Evolutionary conservation across 2,113 vertebrate species (phyloP), one percentile per base, ranked within the genome.

Genomic region (Prolemur simus): DNA sequence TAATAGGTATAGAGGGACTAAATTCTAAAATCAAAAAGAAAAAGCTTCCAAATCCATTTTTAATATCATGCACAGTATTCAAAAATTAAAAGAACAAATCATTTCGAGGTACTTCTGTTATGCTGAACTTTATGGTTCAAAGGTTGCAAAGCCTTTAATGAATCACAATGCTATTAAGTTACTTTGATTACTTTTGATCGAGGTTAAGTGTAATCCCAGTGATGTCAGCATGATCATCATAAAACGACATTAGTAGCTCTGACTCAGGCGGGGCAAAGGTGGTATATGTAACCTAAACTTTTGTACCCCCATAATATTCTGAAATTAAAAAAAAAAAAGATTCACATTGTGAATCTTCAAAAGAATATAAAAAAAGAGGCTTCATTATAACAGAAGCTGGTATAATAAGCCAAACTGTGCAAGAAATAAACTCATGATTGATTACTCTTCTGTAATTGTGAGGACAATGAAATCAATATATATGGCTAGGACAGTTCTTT

Each of bases 71-170:
- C 17, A 90, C 5, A 17, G 3, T 25, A 91, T 63, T 88, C 47
- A 52, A 95, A 94, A 14, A 45, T 77, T 82, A 71, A 91, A 95
- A 89, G 29, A 90, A 82, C n/a, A 82, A 63, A 37, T 86, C 7
- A 39, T 29, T 71, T 88, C 52, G 52, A 78, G 58, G 77, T 64
- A 66, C 4, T 58, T 56, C 11, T 78, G 34, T n/a, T 60, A 15
- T 12, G n/a, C 11, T 42, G 63, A 83, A 15, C 58, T 37, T 39
- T 29, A 29, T 29, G 25, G 25, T 29, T 63, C 27, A 27, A 63
- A 63, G 60, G 60, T 29, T 13, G 60, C 25, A 37, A 45, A 94
- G 39, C 34, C 37, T 74, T 90, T 85, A 34, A 76, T 7, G 29
- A 80, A 74, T 60, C 66, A 76, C 34, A 47, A 37, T 63, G 58